Base-by-base conservation (phyloP, 2,888 invertebrate species). In the Actias luna region DNA sequence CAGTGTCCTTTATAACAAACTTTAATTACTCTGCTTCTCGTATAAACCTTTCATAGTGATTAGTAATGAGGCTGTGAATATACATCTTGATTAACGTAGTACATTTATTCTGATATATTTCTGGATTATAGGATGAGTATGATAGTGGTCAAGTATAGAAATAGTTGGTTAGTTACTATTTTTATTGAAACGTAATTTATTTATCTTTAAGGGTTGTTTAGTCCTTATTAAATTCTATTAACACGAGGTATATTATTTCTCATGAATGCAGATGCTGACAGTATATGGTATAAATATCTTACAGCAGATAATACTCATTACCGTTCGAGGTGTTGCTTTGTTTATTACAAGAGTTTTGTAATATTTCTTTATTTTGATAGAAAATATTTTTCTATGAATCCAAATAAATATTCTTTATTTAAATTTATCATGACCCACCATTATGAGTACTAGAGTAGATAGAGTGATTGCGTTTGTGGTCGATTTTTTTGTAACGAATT, bases 1-100 rank as follows among this genome's bases (percentile, higher is more conserved):
- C n/a, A 55, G 29, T 29, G 18, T 29, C 55, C 16, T 16, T 55
- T 55, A 16, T 55, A 50, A 50, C 14, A 50, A 22, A 50, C 12
- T 25, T 10, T 50, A 50, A 50, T 50, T 50, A 50, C 46, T n/a
- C 29, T 55, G 55, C 1, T 16, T 14, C 16, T 55, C 55, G 55
- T 55, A 29, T 29, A 55, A 55, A 29, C 16, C 29, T 55, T 55
- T 29, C 55, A n/a, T 29, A 29, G 29, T 27, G n/a, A 29, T 18
- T 55, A 55, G 29, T 55, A 55, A 55, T 55, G 55, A 55, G 55
- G 55, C n/a, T 29, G 55, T 22, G 16, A 55, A 29, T 16, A 29
- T 18, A 29, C 55, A 55, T 29, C 16, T 27, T 55, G 29, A 42
- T 58, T 62, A 58, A 58, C 16, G 52, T 31, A 55, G 29, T 55